Evolutionary conservation across 2,113 vertebrate genomes (phyloP), one percentile per base, ranked within the genome.

Genomic region (Setophaga petechia): DNA sequence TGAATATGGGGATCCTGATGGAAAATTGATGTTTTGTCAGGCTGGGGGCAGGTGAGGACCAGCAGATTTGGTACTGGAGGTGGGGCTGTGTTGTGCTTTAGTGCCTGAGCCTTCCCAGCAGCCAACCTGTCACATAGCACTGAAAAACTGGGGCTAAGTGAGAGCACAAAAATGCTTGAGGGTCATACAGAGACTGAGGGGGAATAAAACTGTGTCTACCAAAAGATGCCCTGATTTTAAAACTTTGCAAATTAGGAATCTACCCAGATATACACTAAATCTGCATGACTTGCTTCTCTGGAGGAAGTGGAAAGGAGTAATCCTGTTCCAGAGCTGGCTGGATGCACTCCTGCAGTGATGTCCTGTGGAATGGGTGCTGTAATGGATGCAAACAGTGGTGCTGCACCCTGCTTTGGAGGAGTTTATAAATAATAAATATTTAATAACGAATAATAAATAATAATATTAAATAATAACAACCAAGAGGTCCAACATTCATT

Each of bases 111-210:
- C 58, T 47, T 87, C n/a, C 63, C 73, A 79, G 73, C 37, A 61
- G 27, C 3, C 2, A 57, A 31, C 10, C 55, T 39, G 33, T 39
- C 41, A 51, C 0, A 0, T 1, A 37, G 31, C 33, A 23, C 43
- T 61, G 33, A 67, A 33, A 87, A 61, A 57, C 33, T 23, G 33
- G 43, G 30, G 9, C 37, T 49, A n/a, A 68, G 71, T 17, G 66
- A 62, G 58, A 71, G 35, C 62, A 57, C 5, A 43, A 41, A 54
- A 44, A 30, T 10, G 37, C 31, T 16, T 9, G 15, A 37, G 52
- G 39, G 24, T 28, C 75, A n/a, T 22, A 88, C 1, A 79, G 49
- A 93, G 83, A 46, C 10, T 5, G 41, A 65, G 22, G 44, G 41
- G 47, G 80, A 88, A 83, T 2, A 73, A 28, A 69, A 24, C 8